Conservation (phyloP, 2,797 vertebrate genomes). For the Galagoides demidoff region DNA sequence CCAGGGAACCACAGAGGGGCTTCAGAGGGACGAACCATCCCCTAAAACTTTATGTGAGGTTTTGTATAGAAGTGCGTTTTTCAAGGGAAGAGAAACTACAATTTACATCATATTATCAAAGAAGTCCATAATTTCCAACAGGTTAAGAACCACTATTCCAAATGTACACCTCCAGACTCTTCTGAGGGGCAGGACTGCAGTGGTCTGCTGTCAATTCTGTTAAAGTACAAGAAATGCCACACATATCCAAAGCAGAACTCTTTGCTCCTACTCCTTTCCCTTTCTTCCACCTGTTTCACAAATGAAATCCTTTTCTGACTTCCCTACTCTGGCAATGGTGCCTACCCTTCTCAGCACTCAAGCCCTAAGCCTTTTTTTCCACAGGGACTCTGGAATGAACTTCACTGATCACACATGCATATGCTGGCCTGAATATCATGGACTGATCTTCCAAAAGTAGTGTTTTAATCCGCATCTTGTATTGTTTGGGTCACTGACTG, state of each 20-base stretch:
- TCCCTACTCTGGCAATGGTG: neutral
- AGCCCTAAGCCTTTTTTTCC: neutral
- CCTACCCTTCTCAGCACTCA: neutral
- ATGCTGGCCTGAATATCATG: neutral
- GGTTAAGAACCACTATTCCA: neutral
- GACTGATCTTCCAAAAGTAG: neutral
- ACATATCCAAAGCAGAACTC: neutral
- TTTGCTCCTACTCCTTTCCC: neutral
- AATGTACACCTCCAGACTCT: neutral
- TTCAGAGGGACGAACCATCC: neutral
- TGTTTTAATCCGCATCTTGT: neutral
- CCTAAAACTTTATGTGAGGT: neutral
- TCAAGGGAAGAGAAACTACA: neutral
- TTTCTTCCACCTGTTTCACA: neutral
- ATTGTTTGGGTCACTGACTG: slow-evolving; percentile 20
- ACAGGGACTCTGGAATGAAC: slow-evolving; percentile 1
- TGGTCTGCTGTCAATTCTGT: neutral
- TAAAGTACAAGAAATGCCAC: neutral
- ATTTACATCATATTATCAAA: neutral
- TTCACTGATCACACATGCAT: neutral
- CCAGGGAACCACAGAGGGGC: neutral
- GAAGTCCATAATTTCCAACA: neutral
- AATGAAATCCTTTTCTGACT: neutral
- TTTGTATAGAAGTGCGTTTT: neutral
- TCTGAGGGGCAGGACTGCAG: neutral